Base-by-base conservation (phyloP, 2,888 invertebrate genomes). In the Ophraella communa region DNA sequence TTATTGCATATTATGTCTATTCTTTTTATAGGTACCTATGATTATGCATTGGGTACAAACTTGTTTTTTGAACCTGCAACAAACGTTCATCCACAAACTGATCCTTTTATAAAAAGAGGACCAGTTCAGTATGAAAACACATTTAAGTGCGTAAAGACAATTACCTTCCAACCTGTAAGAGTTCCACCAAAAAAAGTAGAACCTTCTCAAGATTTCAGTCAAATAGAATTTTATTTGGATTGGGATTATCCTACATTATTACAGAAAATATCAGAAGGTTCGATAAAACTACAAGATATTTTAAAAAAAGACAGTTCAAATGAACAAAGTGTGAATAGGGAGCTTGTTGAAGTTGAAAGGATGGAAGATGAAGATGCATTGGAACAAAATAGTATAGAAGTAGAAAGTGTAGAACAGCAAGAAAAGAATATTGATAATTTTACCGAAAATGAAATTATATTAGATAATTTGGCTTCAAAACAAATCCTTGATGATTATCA, bases 41-140 rank as follows among this genome's bases (percentile, higher is more conserved):
- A 89, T 75, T 86, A 88, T 76, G 84, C 88, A 7, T 78, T 90
- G 65, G 93, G 92, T 18, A 92, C 92, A 14, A 88, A 89, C 70
- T 83, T 93, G 78, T 90, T 92, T 77, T 92, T 93, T 77, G 87
- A 89, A 77, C 87, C 88, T 73, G 86, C 88, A 66, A 81, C 84
- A 27, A 80, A 85, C 39, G 82, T 84, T 18, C 58, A 66, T 11
- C 57, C 57, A 27, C 55, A 53, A 11, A 63, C 55, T 8, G 73
- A 73, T 66, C 65, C 76, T 17, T 78, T 78, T 53, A 72, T 73
- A 54, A 71, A 58, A 65, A 88, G 88, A 71, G 83, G 85, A 62
- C 78, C 85, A 8, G 85, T 89, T 33, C 85, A 85, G 27, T 80
- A 89, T 18, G 87, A 88, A 76, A 89, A 87, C 78, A 70, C 86